A percentile compares a stretch with the other conserved stretches of the same genome.
Evolutionary conservation across 2,888 invertebrate genomes (phyloP).

Genomic region (Scaptomyza polygonia): DNA sequence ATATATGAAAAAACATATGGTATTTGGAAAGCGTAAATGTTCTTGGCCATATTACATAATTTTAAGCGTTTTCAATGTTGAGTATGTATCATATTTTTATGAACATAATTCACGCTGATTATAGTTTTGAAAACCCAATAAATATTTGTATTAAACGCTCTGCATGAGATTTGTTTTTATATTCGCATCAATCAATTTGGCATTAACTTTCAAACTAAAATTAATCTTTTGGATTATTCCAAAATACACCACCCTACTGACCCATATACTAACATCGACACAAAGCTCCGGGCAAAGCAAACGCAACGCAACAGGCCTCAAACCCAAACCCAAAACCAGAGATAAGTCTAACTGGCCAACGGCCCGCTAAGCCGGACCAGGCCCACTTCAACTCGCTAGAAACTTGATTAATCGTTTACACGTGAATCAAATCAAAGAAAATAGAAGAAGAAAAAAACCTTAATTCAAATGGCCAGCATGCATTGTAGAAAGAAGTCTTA

Average conservation of each 20-base stretch:
- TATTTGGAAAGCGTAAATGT: neutral
- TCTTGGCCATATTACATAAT: neutral
- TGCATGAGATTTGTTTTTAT: conserved; percentile 60
- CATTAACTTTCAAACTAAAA: conserved; percentile 62
- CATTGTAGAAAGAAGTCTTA: conserved; percentile 38
- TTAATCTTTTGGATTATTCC: conserved; percentile 33
- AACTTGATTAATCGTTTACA: conserved; percentile 73
- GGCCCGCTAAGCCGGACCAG: conserved; percentile 28
- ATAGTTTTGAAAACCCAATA: conserved; percentile 25
- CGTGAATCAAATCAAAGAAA: conserved; percentile 70
- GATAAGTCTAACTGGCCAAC: conserved; percentile 21
- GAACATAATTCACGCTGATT: conserved; percentile 23
- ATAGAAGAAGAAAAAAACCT: conserved; percentile 38
- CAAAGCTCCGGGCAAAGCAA: conserved; percentile 49
- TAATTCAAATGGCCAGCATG: conserved; percentile 59
- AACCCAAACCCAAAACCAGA: conserved; percentile 6
- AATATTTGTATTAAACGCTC: conserved; percentile 57
- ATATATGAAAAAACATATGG: neutral
- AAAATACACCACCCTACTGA: conserved; percentile 72
- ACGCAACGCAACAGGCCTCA: conserved; percentile 27
- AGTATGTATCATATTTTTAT: conserved; percentile 2
- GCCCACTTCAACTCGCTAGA: conserved; percentile 45
- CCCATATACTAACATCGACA: conserved; percentile 57
- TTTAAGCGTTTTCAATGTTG: neutral
- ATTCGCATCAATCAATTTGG: conserved; percentile 64